Base-by-base conservation (phyloP, 2,113 vertebrate species). In the Oncorhynchus kisutch region DNA sequence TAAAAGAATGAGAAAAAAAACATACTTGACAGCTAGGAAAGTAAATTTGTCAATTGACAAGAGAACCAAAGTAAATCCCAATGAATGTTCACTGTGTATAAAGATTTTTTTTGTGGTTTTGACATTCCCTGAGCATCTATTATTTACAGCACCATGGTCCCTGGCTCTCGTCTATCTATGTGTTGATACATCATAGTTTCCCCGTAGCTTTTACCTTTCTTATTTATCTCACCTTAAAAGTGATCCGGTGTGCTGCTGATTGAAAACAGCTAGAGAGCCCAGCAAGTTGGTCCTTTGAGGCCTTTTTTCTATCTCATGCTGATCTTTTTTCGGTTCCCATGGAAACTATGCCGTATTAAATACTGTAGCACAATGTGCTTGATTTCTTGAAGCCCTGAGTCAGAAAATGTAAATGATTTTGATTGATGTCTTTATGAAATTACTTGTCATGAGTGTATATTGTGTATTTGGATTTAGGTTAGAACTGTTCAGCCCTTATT, bases 121-220 rank as follows among this genome's bases (percentile, higher is more conserved):
- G 54, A 72, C 80, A 77, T 80, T 73, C 57, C 68, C 69, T 57
- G 14, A 20, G 5, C 69, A 82, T 85, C 77, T 77, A 82, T 82
- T 80, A 85, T 85, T 85, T 72, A 85, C 62, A 49, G 27, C 34
- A 11, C 59, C 24, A 72, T 20, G 20, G 20, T 20, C 54, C 14
- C 54, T 20, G 29, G 29, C 31, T 68, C 67, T 68, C 18, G 8
- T 68, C 67, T 34, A 27, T 54, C 16, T 54, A 18, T 54, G 51
- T 54, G 51, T 18, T 54, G 51, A 18, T 54, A 16, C 51, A 54
- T 54, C 16, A 18, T 54, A 5, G 51, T 54, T 54, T 18, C 16
- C 51, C 51, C 16, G 0, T 54, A 14, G 16, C 51, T 4, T 54
- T 14, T 54, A 54, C 51, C 51, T 54, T 54, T 57, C 39, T 45